Conservation (phyloP, 2,113 vertebrate species). For the Corythornis vintsioides region DNA sequence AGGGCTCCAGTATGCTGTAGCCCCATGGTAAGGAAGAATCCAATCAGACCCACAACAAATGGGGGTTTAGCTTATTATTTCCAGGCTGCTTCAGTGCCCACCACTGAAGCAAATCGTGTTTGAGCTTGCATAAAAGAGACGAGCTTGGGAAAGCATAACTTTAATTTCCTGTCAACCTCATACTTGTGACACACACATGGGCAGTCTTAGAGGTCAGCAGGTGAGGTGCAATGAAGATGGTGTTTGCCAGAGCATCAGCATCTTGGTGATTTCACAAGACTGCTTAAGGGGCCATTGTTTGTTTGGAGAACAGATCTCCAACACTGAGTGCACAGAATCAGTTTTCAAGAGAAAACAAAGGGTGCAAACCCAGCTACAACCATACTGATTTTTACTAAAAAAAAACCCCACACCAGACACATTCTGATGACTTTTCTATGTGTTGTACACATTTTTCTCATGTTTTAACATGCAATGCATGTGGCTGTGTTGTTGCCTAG, state of each 20-base stretch:
- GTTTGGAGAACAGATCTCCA: neutral
- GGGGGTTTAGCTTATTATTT: conserved; percentile 42
- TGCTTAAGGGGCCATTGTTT: neutral
- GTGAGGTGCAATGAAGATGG: conserved; percentile 35
- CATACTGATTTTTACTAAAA: neutral
- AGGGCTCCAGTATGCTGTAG: neutral
- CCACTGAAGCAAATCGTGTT: conserved; percentile 50
- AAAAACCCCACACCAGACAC: neutral
- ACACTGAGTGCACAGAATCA: neutral
- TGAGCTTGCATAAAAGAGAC: conserved; percentile 22
- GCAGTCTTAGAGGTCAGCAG: conserved; percentile 44
- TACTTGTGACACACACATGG: conserved; percentile 40
- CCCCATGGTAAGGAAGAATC: conserved; percentile 43
- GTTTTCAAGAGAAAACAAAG: neutral
- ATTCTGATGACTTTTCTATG: neutral
- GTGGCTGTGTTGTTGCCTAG: neutral
- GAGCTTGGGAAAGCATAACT: conserved; percentile 59
- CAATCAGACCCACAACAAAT: conserved; percentile 10
- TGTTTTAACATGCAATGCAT: neutral
- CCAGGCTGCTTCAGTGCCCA: conserved; percentile 39
- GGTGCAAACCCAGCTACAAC: neutral
- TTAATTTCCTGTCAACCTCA: conserved; percentile 73
- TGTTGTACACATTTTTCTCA: neutral
- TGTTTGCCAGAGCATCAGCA: conserved; percentile 21
- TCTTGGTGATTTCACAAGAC: neutral